These are phyloP conservation scores for Zaprionus ornatus DNA, from an alignment of 1,140 invertebrate genomes.

Conservation along the genomic window DNA sequence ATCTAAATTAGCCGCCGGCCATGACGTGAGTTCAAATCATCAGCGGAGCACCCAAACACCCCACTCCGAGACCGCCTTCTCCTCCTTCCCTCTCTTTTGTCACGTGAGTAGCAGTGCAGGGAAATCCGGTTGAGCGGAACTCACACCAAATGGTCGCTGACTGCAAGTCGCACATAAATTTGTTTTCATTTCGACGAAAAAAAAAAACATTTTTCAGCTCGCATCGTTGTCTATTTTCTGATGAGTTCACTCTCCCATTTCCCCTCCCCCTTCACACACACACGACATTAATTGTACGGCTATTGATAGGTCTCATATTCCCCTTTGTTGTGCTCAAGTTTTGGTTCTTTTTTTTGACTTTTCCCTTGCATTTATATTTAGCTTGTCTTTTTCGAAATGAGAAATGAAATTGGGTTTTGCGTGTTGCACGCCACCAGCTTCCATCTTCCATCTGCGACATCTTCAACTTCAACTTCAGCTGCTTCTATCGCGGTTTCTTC, in stretches of 20 bases:
- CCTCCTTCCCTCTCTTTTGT: neutral
- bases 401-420: conserved; percentile 69
- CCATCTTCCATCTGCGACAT: neutral
- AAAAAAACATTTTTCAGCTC: conserved; percentile 20
- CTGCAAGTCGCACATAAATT: conserved; percentile 66
- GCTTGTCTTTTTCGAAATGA: conserved; percentile 28
- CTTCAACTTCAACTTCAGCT: conserved; percentile 1
- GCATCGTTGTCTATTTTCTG: conserved; percentile 27
- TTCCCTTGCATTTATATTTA: conserved; percentile 55
- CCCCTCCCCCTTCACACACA: conserved; percentile 23
- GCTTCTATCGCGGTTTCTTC: neutral
- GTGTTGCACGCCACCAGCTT: conserved; percentile 59
- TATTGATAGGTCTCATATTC: conserved; percentile 64
- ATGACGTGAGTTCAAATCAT: conserved; percentile 57
- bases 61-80: neutral
- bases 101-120: conserved; percentile 18
- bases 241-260: conserved; percentile 26
- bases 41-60: conserved; percentile 3
- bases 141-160: conserved; percentile 68
- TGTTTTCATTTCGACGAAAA: conserved; percentile 30
- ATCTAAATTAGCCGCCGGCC: conserved; percentile 52
- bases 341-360: conserved; percentile 26
- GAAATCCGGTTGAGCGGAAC: conserved; percentile 65
- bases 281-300: conserved; percentile 68
- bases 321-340: conserved; percentile 27